Percentiles rank a stretch among this genome's conserved stretches.
phyloP scores from a whole-genome alignment of 2,888 invertebrate species.

The Pheosia gnoma region DNA sequence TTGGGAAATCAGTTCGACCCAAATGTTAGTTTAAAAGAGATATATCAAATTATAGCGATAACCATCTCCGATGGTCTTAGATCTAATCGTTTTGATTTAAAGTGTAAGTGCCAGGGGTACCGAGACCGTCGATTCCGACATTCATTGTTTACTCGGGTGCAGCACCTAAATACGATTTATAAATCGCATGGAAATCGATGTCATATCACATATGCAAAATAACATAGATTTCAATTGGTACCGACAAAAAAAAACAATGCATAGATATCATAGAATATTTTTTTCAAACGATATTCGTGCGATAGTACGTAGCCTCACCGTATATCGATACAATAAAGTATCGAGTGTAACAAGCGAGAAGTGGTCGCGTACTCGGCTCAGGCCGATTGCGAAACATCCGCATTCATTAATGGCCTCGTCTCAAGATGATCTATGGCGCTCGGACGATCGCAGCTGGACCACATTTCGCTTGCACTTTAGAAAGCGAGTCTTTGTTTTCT shows the following conservation, averaged over 20 bases:
- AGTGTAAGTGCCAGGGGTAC: slow-evolving; percentile 12
- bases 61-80: slow-evolving; percentile 19
- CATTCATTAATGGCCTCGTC: slow-evolving; percentile 55
- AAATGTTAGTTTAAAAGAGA: slow-evolving; percentile 16
- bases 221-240: no score
- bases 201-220: no score
- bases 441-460: slow-evolving; percentile 50
- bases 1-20: slow-evolving; percentile 20
- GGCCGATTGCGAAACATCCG: slow-evolving; percentile 61
- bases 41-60: slow-evolving; percentile 29
- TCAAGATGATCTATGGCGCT: slow-evolving; percentile 60
- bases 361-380: slow-evolving; percentile 16
- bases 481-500: slow-evolving; percentile 81
- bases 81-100: slow-evolving; percentile 24
- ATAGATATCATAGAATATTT: no score
- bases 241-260: no score
- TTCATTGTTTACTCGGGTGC: background rate
- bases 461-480: slow-evolving; percentile 73
- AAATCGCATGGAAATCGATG: no score
- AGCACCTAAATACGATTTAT: background rate
- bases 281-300: no score
- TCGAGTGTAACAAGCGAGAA: slow-evolving; percentile 13
- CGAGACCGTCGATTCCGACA: background rate
- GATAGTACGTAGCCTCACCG: no score
- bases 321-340: slow-evolving; percentile 13